Conservation (phyloP, 2,113 vertebrate genomes). For the Serilophus lunatus region DNA sequence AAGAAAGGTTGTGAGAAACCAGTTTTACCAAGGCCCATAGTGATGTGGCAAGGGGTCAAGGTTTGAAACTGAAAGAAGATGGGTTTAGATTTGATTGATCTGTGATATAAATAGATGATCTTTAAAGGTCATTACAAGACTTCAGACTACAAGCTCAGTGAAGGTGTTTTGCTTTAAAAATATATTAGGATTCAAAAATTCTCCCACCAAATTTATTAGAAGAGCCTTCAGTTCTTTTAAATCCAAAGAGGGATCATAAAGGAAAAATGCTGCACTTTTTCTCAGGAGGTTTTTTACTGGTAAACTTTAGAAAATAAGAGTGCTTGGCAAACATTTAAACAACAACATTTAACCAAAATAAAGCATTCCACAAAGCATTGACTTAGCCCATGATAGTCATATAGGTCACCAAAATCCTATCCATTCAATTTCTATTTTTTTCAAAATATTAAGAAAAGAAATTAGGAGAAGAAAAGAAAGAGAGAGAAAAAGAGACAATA, state of each 20-base stretch:
- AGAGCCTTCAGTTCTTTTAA: background rate
- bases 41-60: background rate
- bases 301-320: background rate
- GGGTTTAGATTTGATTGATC: background rate
- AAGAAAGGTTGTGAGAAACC: background rate
- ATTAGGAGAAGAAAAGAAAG: background rate
- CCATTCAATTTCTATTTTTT: background rate
- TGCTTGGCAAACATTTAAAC: background rate
- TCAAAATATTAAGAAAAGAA: background rate
- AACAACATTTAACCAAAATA: background rate
- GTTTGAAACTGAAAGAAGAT: background rate
- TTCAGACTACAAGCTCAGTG: too few species aligned
- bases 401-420: background rate
- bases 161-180: too few species aligned
- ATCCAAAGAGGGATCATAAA: background rate
- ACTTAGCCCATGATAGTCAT: background rate
- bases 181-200: background rate
- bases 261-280: background rate
- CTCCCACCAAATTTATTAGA: background rate
- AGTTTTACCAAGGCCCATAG: background rate
- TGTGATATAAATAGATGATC: background rate
- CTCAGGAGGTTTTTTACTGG: background rate
- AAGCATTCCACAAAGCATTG: background rate
- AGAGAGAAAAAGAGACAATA: background rate
- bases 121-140: background rate